Evolutionary conservation across 2,888 invertebrate species (phyloP), one percentile per base, ranked within the genome.

Genomic region (Pyralis farinalis): DNA sequence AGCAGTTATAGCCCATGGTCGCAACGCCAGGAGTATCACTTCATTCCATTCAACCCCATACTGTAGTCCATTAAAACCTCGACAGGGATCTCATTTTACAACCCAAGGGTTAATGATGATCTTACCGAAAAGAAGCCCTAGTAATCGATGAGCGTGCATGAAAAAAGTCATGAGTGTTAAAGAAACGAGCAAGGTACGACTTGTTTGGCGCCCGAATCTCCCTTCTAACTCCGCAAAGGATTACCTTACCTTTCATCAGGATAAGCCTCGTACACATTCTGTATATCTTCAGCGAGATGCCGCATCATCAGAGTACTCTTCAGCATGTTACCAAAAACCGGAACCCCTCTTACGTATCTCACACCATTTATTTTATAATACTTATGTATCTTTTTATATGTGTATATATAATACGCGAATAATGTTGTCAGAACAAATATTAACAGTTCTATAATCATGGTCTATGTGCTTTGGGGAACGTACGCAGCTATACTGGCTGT

Each of bases 231-330:
- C n/a, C n/a, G n/a, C n/a, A n/a, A n/a, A n/a, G n/a, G n/a, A n/a
- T n/a, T n/a, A n/a, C n/a, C n/a, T n/a, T 42, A 78, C 79, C 57
- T 74, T 47, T 84, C 83, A 42, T 68, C 63, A 0, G 83, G 84
- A 35, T 74, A 83, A 3, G 74, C 68, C n/a, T 47, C 65, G 35
- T 84, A 78, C 0, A 78, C 55, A 0, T 44, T 53, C 40, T 72
- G 60, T 0, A 81, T 7, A 34, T 84, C 84, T 1, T 78, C 67
- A 10, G 66, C 5, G 1, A 68, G 12, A 50, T 86, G 85, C 4
- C 40, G 55, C 37, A 43, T 74, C 12, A 51, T 5, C 1, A 78
- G 53, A 0, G 65, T 63, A 30, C 68, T 64, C 0, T 47, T 40
- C 0, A 67, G 39, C 0, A 49, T 43, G 32, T 86, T 85, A 0